Percentiles rank a stretch among this genome's conserved stretches.
Evolutionary conservation across 2,797 vertebrate genomes (phyloP).

Genomic region (Centropyge bicolor): DNA sequence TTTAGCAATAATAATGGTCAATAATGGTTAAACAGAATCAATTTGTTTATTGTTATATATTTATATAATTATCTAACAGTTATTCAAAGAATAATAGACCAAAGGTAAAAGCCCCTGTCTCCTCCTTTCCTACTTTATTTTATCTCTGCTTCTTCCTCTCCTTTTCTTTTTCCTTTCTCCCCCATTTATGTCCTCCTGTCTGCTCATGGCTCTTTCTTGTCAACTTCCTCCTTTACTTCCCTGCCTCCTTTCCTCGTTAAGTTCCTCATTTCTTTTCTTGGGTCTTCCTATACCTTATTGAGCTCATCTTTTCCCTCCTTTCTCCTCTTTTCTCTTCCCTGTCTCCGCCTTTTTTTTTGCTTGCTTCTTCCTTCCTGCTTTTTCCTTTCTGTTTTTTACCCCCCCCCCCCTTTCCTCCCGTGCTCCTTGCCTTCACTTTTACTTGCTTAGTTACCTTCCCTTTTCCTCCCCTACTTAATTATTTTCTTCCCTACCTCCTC

Average conservation of each 20-base stretch:
- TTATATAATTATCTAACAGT: background rate
- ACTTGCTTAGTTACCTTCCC: background rate
- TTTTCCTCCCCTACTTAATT: background rate
- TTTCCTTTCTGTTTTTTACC: background rate
- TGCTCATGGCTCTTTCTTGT: no score
- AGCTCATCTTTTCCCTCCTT: background rate
- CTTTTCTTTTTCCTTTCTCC: background rate
- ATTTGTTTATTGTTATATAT: background rate
- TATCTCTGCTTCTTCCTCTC: background rate
- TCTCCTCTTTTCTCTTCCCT: background rate
- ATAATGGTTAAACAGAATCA: background rate
- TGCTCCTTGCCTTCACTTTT: background rate
- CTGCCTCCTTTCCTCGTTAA: background rate
- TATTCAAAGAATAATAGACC: background rate
- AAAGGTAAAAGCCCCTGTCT: background rate
- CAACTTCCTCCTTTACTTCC: background rate
- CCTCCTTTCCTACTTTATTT: background rate
- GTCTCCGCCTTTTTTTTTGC: fast-evolving
- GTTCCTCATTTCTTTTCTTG: no score
- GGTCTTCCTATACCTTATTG: background rate
- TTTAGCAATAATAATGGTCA: background rate
- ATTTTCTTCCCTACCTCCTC: background rate
- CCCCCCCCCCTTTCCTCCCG: background rate
- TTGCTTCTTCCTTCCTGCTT: background rate
- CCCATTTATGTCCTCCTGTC: background rate